phyloP scores from a whole-genome alignment of 2,113 vertebrate species.

The Tupaia chinensis region DNA sequence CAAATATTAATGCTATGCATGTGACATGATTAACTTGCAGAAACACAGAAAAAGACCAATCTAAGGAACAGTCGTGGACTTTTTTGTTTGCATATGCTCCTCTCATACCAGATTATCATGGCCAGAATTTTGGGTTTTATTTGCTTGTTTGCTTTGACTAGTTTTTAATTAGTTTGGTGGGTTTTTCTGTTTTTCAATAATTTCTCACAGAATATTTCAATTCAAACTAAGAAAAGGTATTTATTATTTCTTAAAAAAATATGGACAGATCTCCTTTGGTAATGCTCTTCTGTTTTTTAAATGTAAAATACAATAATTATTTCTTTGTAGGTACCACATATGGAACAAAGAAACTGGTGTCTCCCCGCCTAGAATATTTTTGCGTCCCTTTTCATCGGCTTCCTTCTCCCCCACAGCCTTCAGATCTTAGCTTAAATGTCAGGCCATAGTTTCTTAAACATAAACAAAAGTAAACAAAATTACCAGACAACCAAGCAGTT shows the following conservation, averaged over 20 bases:
- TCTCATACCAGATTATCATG: background rate
- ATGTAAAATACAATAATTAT: slow-evolving; percentile 9
- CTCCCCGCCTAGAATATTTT: background rate
- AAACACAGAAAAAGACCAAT: background rate
- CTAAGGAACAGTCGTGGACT: background rate
- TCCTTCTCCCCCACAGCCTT: background rate
- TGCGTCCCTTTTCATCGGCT: background rate
- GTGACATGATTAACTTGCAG: background rate
- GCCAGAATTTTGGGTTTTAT: background rate
- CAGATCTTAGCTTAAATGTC: slow-evolving; percentile 23
- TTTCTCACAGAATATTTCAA: slow-evolving; percentile 29
- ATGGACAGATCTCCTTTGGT: slow-evolving; percentile 32
- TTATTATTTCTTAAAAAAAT: slow-evolving; percentile 56
- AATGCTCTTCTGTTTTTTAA: slow-evolving; percentile 30
- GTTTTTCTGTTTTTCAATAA: background rate
- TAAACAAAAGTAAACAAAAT: slow-evolving; percentile 41
- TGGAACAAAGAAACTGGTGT: background rate
- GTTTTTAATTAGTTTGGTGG: background rate
- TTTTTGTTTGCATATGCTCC: background rate
- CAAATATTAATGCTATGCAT: background rate
- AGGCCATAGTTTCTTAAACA: slow-evolving; percentile 36
- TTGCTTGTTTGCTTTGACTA: slow-evolving; percentile 10
- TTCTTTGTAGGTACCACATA: background rate
- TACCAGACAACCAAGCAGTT: background rate
- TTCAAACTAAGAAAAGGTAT: background rate